phyloP scores from a whole-genome alignment of 2,888 invertebrate genomes.

The Epinotia nisella region DNA sequence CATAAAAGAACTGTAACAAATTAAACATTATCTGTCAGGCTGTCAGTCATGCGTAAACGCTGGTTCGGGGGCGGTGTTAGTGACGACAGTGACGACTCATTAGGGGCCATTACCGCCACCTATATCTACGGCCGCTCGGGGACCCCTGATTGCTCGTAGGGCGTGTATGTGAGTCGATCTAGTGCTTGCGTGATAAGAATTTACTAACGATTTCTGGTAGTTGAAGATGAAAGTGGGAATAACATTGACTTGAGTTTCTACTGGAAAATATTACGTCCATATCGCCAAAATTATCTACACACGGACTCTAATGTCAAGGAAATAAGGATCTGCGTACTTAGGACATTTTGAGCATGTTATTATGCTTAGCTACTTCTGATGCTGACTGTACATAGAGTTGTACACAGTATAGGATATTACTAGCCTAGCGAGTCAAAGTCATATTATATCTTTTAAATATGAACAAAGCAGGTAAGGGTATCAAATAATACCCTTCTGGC shows the following conservation, averaged over 20 bases:
- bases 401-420: no score
- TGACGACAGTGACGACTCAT: slow-evolving; percentile 74
- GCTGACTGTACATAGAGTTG: no score
- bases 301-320: no score
- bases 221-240: not conserved
- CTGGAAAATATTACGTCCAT: no score
- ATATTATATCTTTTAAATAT: slow-evolving; percentile 12
- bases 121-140: slow-evolving; percentile 47
- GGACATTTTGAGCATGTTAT: no score
- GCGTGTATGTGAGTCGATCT: slow-evolving; percentile 19
- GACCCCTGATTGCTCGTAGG: slow-evolving; percentile 42
- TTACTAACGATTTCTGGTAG: slow-evolving; percentile 14
- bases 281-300: no score
- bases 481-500: slow-evolving; percentile 46
- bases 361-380: no score
- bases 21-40: slow-evolving; percentile 40
- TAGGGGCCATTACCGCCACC: slow-evolving; percentile 59
- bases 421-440: not conserved
- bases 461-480: slow-evolving; percentile 49
- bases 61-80: slow-evolving; percentile 51
- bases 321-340: no score
- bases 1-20: slow-evolving; percentile 46
- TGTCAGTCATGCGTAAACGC: slow-evolving; percentile 47
- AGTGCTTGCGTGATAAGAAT: slow-evolving; percentile 28
- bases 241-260: no score